Conservation (phyloP, 2,113 vertebrate species). For the Callionymus lyra region DNA sequence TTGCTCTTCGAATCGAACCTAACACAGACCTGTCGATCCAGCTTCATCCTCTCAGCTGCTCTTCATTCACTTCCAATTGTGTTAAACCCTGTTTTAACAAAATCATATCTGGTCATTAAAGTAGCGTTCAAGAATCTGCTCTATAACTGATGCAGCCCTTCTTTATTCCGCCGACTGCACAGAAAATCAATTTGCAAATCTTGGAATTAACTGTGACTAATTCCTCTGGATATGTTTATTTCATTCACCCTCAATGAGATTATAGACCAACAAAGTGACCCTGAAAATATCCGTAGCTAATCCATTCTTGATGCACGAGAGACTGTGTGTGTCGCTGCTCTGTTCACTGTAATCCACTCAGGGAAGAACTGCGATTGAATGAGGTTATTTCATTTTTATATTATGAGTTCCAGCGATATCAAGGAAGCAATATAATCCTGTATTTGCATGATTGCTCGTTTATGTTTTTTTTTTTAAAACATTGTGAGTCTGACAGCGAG, state of each 20-base stretch:
- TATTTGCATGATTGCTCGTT: constrained; percentile 3
- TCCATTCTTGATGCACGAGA: constrained; percentile 41
- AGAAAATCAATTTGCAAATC: constrained; percentile 54
- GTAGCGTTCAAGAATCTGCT: no score
- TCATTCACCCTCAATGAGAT: constrained; percentile 61
- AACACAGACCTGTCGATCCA: no score
- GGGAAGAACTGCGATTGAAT: neutral
- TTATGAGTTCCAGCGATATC: constrained; percentile 7
- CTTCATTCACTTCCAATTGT: no score
- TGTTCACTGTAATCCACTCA: constrained; percentile 1
- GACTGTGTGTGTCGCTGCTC: constrained; percentile 10
- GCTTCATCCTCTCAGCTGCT: no score
- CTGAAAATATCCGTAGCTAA: constrained; percentile 50
- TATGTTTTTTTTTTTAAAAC: neutral
- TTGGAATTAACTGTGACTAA: constrained; percentile 56
- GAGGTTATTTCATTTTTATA: constrained; percentile 1
- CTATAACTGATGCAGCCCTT: no score
- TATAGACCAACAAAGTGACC: constrained; percentile 54
- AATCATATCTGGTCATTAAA: no score
- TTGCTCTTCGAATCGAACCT: no score
- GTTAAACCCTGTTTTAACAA: no score
- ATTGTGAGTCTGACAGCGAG: neutral
- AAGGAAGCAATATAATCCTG: constrained; percentile 11
- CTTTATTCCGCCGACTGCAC: no score
- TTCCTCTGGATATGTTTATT: constrained; percentile 61